Base-by-base conservation (phyloP, 2,113 vertebrate genomes). In the Polypterus bichir region DNA sequence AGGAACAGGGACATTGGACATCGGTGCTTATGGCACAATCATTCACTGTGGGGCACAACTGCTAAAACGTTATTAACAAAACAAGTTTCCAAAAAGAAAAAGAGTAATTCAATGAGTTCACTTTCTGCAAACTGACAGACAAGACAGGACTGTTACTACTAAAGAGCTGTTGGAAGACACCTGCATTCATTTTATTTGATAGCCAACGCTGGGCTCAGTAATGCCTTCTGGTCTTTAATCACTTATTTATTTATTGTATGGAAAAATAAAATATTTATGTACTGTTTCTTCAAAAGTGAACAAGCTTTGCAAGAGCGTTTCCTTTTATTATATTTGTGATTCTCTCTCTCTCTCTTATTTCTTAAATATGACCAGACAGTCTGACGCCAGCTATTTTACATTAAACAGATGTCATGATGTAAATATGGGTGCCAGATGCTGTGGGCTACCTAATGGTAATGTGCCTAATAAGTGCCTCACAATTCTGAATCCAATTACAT, bases 371-470 rank as follows among this genome's bases (percentile, higher is more conserved):
- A 84, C 81, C 83, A 89, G 86, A 89, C 84, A 84, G 78, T 80
- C 81, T 83, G 85, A 88, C 83, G 84, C 84, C 83, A 80, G 79
- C 72, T 81, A 76, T 83, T 86, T 86, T 86, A 85, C 81, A 86
- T 77, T 80, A 75, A 89, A 82, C 86, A 89, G 81, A 88, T 88
- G 86, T 84, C 81, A 81, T 82, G 79, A 79, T 84, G 80, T 82
- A 82, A 84, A 83, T 80, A 79, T 82, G 80, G 79, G 79, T 83
- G 80, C 85, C 88, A 90, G 86, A 89, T 86, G 80, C 83, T 79
- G 74, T 71, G 75, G 79, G 73, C 79, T 78, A 76, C 85, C 80
- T 73, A 80, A 83, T 80, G 82, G 79, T 83, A 84, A 87, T 89
- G 82, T 84, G 83, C 84, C 85, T 87, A 88, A 88, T 80, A 82